Conservation (phyloP, 2,888 invertebrate species). For the Paralinhomoeus sp. region DNA sequence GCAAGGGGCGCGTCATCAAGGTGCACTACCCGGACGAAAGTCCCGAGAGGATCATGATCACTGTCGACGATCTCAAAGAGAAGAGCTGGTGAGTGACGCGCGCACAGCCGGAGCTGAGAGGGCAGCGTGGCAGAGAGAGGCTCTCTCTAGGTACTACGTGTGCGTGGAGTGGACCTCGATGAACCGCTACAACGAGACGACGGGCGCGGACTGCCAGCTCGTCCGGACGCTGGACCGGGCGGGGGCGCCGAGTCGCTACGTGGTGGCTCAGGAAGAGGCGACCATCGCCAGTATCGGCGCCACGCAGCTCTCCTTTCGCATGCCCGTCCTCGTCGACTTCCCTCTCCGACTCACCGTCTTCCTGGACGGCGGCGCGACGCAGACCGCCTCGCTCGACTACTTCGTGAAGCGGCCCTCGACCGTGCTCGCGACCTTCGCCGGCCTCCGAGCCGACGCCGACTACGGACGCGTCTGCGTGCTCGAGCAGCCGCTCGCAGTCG, state of each 20-base stretch:
- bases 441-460: conserved; percentile 10
- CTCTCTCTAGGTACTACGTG: conserved; percentile 14
- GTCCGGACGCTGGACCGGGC: conserved; percentile 14
- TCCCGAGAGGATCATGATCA: conserved; percentile 9
- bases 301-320: conserved; percentile 10
- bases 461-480: conserved; percentile 14
- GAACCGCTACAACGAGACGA: conserved; percentile 17
- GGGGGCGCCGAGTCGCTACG: too few relatives aligned
- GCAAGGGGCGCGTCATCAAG: conserved; percentile 1
- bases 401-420: conserved; percentile 7
- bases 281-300: conserved; percentile 12
- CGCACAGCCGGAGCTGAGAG: too few relatives aligned
- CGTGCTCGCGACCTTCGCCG: conserved; percentile 11
- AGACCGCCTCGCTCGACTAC: conserved; percentile 12
- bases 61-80: conserved; percentile 9
- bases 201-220: conserved; percentile 13
- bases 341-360: conserved; percentile 13
- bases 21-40: conserved; percentile 11
- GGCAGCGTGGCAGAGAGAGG: too few relatives aligned
- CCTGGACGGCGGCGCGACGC: conserved; percentile 9
- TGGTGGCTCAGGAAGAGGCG: too few relatives aligned
- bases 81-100: too few relatives aligned
- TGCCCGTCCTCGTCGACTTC: conserved; percentile 10
- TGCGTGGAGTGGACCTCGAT: conserved; percentile 20
- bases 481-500: conserved; percentile 13